Base-by-base conservation (phyloP, 2,113 vertebrate genomes). In the Neogobius melanostomus region DNA sequence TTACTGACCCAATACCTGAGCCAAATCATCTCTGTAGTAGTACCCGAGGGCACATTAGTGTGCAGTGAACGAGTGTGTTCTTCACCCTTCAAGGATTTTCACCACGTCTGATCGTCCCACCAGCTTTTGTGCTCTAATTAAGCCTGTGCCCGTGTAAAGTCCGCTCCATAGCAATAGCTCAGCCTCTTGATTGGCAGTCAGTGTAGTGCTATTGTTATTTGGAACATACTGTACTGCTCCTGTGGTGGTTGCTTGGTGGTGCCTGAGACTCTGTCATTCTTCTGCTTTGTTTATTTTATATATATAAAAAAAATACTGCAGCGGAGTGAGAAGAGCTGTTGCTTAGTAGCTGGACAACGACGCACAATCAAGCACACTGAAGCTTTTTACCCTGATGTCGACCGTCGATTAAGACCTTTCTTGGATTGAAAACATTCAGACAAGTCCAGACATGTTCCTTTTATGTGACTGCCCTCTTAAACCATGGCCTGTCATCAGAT, bases 131-230 rank as follows among this genome's bases (percentile, higher is more conserved):
- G 64, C 76, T 87, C 62, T 81, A 77, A 83, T 86, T 86, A 79
- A 79, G 17, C 68, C 64, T 48, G 70, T 70, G 68, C 77, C 64
- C 52, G 71, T 70, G 67, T 70, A 73, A 66, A 85, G 70, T 71
- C 76, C 69, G 69, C 78, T 77, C 61, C 80, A 81, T 73, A 80
- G 71, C 71, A 63, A 65, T 8, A 72, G 59, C n/a, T 82, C 76
- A 71, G 53, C 28, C 1, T 80, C 44, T 83, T 74, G 78, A 81
- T 50, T 80, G 77, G 64, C 75, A 78, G 76, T 16, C 74, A 66
- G 80, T 64, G 53, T 75, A 70, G 82, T 76, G 72, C 79, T 82
- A 73, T 88, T 91, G 87, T 87, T 85, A 81, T 85, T 87, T 76
- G 77, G 85, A 87, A 90, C 82, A 78, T 81, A 70, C 74, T 89